phyloP scores from a whole-genome alignment of 2,797 vertebrate genomes.

The Enteromius fasciolatus region DNA sequence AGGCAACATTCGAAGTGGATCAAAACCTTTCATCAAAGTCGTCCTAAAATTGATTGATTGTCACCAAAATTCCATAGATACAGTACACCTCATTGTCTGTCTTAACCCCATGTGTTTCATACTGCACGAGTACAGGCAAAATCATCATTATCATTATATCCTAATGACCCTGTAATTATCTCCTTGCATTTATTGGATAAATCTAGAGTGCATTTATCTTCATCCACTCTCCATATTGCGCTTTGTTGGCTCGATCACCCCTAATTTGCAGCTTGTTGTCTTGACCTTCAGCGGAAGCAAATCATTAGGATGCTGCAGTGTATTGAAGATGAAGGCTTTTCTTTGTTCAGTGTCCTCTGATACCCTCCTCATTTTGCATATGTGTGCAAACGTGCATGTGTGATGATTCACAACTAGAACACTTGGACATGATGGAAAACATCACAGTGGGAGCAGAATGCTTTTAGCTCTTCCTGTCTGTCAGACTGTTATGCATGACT shows the following conservation, averaged over 20 bases:
- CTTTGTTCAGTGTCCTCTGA: neutral
- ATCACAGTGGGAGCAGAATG: neutral
- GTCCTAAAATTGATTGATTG: neutral
- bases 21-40: too few relatives aligned
- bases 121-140: neutral
- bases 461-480: constrained; percentile 20
- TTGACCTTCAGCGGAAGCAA: constrained; percentile 56
- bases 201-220: constrained; percentile 45
- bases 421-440: constrained; percentile 36
- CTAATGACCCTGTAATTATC: constrained; percentile 55
- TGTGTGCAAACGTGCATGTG: constrained; percentile 19
- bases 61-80: neutral
- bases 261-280: constrained; percentile 43
- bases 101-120: constrained; percentile 21
- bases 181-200: constrained; percentile 48
- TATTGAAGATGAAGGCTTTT: constrained; percentile 38
- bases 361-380: neutral
- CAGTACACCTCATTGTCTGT: neutral
- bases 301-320: constrained; percentile 35
- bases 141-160: constrained; percentile 42
- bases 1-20: too few relatives aligned
- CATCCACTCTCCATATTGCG: constrained; percentile 39
- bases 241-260: constrained; percentile 41
- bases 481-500: constrained; percentile 14
- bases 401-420: constrained; percentile 28